Evolutionary conservation across 1,140 invertebrate genomes (phyloP), one percentile per base, ranked within the genome.

Genomic region (Lordiphosa clarofinis): DNA sequence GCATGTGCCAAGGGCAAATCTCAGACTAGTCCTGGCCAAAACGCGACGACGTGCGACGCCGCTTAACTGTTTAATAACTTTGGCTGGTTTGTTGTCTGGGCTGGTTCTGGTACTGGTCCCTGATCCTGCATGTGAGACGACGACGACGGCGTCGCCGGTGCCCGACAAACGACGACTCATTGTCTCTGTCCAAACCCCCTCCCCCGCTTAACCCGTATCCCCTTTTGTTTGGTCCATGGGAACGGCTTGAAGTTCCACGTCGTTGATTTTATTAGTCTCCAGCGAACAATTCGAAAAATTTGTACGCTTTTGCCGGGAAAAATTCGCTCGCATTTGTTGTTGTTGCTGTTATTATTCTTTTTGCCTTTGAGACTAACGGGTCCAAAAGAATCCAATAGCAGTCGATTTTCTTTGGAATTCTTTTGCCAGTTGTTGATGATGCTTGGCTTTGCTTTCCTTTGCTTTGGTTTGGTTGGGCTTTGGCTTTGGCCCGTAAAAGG

Each of bases 191-290:
- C 12, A 43, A n/a, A 8, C 11, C 4, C 53, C n/a, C n/a, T 10
- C 21, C 10, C 24, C 40, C n/a, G n/a, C n/a, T n/a, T n/a, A 36
- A 13, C 40, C 40, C 52, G 6, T n/a, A 19, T 50, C 12, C 52
- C 35, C 21, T 33, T 50, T 15, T 39, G 46, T 38, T 46, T 60
- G 60, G 76, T 84, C 78, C 81, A 82, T 82, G 73, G 76, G 76
- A 81, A 81, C 76, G 79, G 84, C 78, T 87, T 86, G 70, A 71
- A 88, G 86, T 88, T 88, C 86, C 86, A 84, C 86, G 64, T 86
- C 86, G 86, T 88, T 88, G 86, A 87, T 88, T 88, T 88, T 88
- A 88, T 88, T 88, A 87, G 86, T 88, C 86, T 88, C 86, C 50
- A 84, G 86, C 86, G 86, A 86, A 88, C 86, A 88, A 88, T 88